Percentiles rank a stretch among this genome's conserved stretches.
Conservation (phyloP, 30 jellyfish, hydroid and myxozoan genomes). For the Rhopilema esculentum region DNA sequence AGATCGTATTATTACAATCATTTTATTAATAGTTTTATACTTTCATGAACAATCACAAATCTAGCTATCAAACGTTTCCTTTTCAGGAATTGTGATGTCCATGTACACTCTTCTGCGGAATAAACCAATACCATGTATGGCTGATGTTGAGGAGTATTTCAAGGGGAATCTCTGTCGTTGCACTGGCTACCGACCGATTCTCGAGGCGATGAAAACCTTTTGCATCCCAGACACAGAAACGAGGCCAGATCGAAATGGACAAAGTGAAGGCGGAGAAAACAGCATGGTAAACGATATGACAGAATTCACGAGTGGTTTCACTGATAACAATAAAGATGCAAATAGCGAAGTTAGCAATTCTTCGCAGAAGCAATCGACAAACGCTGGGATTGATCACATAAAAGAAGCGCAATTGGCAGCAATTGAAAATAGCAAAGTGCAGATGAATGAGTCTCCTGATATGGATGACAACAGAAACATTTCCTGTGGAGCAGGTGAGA, state of each 20-base stretch:
- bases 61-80: no score
- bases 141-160: conserved; percentile 15
- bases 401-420: neutral
- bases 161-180: conserved; percentile 56
- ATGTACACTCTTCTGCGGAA: conserved; percentile 48
- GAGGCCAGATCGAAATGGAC: neutral
- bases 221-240: neutral
- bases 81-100: conserved; percentile 46
- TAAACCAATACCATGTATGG: conserved; percentile 45
- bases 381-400: neutral
- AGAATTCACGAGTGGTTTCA: no score
- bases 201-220: conserved; percentile 15
- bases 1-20: no score
- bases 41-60: no score
- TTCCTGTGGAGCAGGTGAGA: neutral
- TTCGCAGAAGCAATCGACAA: neutral
- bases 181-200: conserved; percentile 46
- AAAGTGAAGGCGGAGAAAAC: no score
- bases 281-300: neutral
- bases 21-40: neutral
- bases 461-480: neutral
- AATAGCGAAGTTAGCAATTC: no score
- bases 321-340: no score
- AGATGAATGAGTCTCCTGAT: neutral
- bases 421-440: neutral